Base-by-base conservation (phyloP, 2,888 invertebrate genomes). In the Dendrolimus houi region DNA sequence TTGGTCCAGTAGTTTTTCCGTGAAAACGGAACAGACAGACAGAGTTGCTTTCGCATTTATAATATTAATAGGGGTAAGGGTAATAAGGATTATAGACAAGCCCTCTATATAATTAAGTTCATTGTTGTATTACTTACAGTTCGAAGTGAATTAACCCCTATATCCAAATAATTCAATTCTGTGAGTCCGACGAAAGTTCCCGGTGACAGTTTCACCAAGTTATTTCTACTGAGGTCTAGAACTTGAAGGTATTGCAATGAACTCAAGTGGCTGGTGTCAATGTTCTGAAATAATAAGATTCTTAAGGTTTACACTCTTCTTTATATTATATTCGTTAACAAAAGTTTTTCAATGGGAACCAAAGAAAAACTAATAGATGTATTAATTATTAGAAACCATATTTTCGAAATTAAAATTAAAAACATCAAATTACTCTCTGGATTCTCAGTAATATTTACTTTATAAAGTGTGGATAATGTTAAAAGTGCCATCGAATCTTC, bases 141-240 rank as follows among this genome's bases (percentile, higher is more conserved):
- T 77, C 97, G 92, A 54, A 98, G 85, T 2, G 96, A 95, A 77
- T 98, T 98, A 47, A 97, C 94, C 63, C 97, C 96, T 12, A 97
- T 92, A 73, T 97, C 96, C 64, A 98, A 91, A 71, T 94, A 94
- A 58, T 93, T 92, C 14, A 98, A 83, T 57, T 93, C 92, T 8
- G 92, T 92, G 57, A 97, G 90, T 2, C 95, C 95, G 10, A 94
- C 92, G 78, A 97, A 97, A 1, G 96, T 95, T 59, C 96, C 96
- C 0, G 96, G 94, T 0, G 95, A 94, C 57, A 97, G 92, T 65
- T 95, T 95, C 9, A 95, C 95, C 14, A 98, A 93, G 71, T 95
- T 95, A 78, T 97, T 97, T 62, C 96, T 92, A 70, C 96, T 96
- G 57, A 98, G 86, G 79, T 97, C 97, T 69, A 98, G 80, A 8